Conservation (phyloP, 2,888 invertebrate genomes). For the Odontocerum albicorne region DNA sequence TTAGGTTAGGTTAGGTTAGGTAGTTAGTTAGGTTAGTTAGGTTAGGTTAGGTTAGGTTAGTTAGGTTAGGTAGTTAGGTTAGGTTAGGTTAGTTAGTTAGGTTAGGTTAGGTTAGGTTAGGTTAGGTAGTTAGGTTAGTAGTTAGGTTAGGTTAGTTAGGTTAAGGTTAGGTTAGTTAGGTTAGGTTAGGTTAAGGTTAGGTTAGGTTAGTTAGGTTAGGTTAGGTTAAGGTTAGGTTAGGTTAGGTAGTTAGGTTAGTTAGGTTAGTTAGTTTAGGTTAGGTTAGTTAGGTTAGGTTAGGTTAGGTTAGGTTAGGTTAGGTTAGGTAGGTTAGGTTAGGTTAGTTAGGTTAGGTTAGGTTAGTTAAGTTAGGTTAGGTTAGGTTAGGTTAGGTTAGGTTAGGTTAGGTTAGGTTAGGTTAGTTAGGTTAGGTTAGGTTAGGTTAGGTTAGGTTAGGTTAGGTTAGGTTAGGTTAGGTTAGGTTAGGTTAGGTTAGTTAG, state of each 20-base stretch:
- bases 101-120: constrained; percentile 23
- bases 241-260: constrained; percentile 20
- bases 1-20: constrained; percentile 6
- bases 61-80: constrained; percentile 24
- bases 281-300: constrained; percentile 19
- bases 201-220: constrained; percentile 4
- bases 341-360: constrained; percentile 6
- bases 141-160: constrained; percentile 11
- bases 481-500: too few relatives aligned
- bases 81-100: constrained; percentile 25
- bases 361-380: constrained; percentile 9
- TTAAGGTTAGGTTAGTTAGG: constrained; percentile 9
- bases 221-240: constrained; percentile 19
- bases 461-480: too few relatives aligned
- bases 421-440: too few relatives aligned
- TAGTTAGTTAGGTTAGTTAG: constrained; percentile 5
- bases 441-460: too few relatives aligned
- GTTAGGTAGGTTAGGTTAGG: constrained; percentile 9
- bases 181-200: constrained; percentile 9
- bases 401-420: constrained; percentile 9
- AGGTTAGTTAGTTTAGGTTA: constrained; percentile 1
- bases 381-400: constrained; percentile 8
- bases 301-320: constrained; percentile 20
- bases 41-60: constrained; percentile 23
- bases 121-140: constrained; percentile 3